phyloP scores from a whole-genome alignment of 2,888 invertebrate species.

The Cataglyphis livida region DNA sequence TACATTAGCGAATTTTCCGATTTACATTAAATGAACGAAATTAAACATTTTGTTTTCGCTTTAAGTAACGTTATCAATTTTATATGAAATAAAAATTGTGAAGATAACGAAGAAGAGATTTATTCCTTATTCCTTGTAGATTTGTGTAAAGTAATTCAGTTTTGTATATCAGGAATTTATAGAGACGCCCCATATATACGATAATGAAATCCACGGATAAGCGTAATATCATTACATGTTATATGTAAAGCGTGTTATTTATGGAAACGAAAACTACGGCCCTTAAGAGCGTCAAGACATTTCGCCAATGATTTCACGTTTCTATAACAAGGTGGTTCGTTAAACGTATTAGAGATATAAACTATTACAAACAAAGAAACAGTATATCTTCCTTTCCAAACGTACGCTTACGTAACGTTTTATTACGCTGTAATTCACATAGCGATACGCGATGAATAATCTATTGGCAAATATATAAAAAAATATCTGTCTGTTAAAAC shows the following conservation, averaged over 20 bases:
- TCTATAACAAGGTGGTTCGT: constrained; percentile 12
- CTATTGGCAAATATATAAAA: constrained; percentile 31
- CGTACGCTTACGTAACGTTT: constrained; percentile 43
- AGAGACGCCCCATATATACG: not conserved
- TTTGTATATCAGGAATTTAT: not conserved
- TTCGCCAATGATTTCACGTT: constrained; percentile 11
- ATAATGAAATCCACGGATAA: constrained; percentile 14
- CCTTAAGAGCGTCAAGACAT: constrained; percentile 11
- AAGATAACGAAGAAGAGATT: not conserved
- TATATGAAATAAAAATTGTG: not conserved
- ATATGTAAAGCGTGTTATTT: constrained; percentile 24
- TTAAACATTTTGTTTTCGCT: not conserved
- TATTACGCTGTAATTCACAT: constrained; percentile 43
- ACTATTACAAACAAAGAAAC: not conserved
- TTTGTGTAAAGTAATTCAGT: not conserved
- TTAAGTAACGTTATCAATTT: not conserved
- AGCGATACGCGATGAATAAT: constrained; percentile 42
- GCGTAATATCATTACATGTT: constrained; percentile 21
- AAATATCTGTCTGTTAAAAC: constrained; percentile 21
- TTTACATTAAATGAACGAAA: not conserved
- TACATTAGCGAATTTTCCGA: not conserved
- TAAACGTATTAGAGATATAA: constrained; percentile 41
- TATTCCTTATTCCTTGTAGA: not conserved
- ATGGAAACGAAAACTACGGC: constrained; percentile 28
- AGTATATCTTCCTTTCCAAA: constrained; percentile 14